Evolutionary conservation across 2,797 vertebrate species (phyloP), one percentile per base, ranked within the genome.

Genomic region (Hemibagrus guttatus): DNA sequence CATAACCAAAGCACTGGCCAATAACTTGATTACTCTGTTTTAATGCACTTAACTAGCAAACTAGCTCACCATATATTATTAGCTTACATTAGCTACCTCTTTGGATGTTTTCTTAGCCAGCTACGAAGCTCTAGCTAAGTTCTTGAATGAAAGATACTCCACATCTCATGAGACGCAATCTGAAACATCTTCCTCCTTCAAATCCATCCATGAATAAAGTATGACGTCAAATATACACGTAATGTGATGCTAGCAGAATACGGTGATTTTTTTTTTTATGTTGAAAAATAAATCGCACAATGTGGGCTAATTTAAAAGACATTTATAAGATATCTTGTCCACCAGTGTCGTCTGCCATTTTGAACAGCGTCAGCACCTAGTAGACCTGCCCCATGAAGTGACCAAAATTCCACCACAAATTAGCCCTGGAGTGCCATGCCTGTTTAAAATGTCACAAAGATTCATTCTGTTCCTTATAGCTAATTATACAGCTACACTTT

Each of bases 401-500:
- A 7, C 46, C 7, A 8, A 49, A 0, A 49, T 49, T 49, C 8
- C 46, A 49, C 46, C 7, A 6, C 9, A 49, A 49, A 49, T 49
- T 49, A 49, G 46, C 46, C 46, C 9, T 49, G 46, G 46, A 72
- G 52, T 79, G 49, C 42, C 58, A 71, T 19, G 31, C 31, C 69
- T 46, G 39, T 71, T 86, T 64, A 83, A 35, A 81, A 64, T 31
- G 82, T 42, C 79, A 86, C 54, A 39, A 66, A 26, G 63, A 87
- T 81, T n/a, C 35, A 54, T 35, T 63, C 56, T 72, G 11, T 72
- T 21, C 39, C 35, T 69, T 21, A 19, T 69, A 61, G 26, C 66
- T 74, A 61, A 17, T 82, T 28, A n/a, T 56, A 69, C 68, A 59
- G 39, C 54, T 21, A 26, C 39, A 31, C 4, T 46, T 79, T 58